Evolutionary conservation across 2,797 vertebrate genomes (phyloP).

Genomic region (Glyptemys insculpta): DNA sequence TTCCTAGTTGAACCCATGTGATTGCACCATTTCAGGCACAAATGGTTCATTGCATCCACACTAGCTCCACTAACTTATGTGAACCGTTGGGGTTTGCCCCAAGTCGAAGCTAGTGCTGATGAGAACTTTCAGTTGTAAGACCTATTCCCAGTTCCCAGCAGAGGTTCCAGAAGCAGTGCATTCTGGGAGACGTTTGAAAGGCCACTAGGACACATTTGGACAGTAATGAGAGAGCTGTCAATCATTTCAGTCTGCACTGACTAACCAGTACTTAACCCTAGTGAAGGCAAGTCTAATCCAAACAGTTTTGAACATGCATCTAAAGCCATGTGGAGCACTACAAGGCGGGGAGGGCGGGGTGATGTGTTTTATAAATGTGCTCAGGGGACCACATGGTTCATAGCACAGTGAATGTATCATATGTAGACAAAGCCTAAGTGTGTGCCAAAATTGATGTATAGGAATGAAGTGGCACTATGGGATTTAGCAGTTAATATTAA

Average conservation of each 20-base stretch:
- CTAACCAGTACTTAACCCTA: background rate
- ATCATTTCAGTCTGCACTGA: background rate
- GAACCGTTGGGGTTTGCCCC: rapidly evolving
- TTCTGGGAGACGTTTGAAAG: background rate
- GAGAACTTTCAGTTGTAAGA: background rate
- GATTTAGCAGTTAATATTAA: background rate
- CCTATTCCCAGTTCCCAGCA: background rate
- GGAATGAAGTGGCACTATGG: background rate
- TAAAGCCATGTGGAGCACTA: background rate
- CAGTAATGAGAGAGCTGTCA: background rate
- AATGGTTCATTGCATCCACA: background rate
- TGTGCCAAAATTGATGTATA: background rate
- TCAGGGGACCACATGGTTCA: background rate
- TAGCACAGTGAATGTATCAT: background rate
- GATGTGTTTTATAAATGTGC: background rate
- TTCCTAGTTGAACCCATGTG: background rate
- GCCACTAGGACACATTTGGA: background rate
- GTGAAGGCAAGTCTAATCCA: background rate
- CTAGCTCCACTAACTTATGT: background rate
- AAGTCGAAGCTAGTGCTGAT: rapidly evolving
- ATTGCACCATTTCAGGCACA: background rate
- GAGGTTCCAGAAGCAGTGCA: background rate
- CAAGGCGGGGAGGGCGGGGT: background rate
- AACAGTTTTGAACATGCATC: background rate
- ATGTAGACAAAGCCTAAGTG: background rate